Evolutionary conservation across 2,888 invertebrate genomes (phyloP), one percentile per base, ranked within the genome.

Genomic region (Eupelmus urozonus): DNA sequence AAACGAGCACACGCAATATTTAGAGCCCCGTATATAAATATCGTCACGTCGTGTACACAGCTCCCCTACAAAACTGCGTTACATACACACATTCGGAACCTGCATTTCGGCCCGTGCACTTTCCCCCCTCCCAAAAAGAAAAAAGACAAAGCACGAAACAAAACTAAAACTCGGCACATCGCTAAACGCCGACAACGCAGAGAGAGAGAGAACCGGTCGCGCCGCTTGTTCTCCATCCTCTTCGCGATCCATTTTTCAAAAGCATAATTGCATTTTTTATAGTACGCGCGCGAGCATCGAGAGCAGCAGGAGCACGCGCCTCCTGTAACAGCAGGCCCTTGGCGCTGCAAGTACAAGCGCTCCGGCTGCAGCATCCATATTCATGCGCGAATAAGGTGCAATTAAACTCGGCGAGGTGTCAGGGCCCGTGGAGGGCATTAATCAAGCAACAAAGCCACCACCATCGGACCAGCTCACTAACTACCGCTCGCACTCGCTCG

Each of bases 391-490:
- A 89, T 88, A 88, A 89, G 89, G 88, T 88, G 88, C 89, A 89
- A 89, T 89, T 89, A 89, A 89, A 89, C 85, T 87, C 83, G 80
- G 87, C 85, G 87, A 89, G 89, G 89, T 89, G 89, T 89, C 89
- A 88, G 88, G 85, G 84, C 82, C 83, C 86, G 84, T 84, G 85
- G 83, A 85, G 86, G 84, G 87, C 89, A 89, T 89, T 88, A 89
- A 88, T 89, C 89, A 89, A 85, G 83, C 85, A 86, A 87, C 88
- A 87, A 86, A 88, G 87, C 86, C 82, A 85, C 86, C 20, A 25
- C 23, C 42, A 57, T 20, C 53, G 65, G 69, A 20, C 51, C n/a
- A n/a, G n/a, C 23, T 34, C 65, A 45, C 60, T 53, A 75, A 69
- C 75, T 62, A 40, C 74, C 29, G 55, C 49, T 29, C 42, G 13